Conservation (phyloP, 2,113 vertebrate genomes). For the Semnornis frantzii region DNA sequence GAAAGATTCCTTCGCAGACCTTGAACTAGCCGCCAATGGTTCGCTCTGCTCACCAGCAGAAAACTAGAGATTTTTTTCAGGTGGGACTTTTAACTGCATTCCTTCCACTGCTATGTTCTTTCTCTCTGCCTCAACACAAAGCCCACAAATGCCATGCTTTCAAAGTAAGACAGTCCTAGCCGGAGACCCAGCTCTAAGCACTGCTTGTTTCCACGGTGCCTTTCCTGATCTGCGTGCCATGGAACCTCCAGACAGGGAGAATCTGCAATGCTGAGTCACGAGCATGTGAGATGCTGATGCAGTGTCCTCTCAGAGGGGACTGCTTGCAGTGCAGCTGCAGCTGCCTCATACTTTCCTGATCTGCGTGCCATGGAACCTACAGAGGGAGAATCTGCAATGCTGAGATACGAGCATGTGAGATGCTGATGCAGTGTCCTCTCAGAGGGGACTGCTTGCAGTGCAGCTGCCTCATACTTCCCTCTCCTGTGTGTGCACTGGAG, state of each 20-base stretch:
- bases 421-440: neutral
- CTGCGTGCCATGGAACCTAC: too few species aligned
- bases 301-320: neutral
- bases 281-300: too few species aligned
- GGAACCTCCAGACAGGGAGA: too few species aligned
- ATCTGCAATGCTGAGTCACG: too few species aligned
- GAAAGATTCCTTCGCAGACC: neutral
- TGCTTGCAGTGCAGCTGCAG: too few species aligned
- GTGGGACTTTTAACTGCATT: neutral
- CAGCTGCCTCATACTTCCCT: neutral
- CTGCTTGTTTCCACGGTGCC: too few species aligned
- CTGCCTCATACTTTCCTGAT: too few species aligned
- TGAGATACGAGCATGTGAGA: too few species aligned
- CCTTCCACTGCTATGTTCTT: neutral
- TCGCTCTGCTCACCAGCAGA: fast-evolving
- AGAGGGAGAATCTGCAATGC: too few species aligned
- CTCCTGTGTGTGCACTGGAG: neutral
- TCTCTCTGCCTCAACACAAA: neutral
- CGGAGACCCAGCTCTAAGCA: too few species aligned
- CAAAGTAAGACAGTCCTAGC: neutral
- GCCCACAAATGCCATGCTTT: neutral
- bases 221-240: too few species aligned
- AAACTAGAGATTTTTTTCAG: neutral
- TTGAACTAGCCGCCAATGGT: neutral
- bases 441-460: neutral